Percentiles rank a stretch among this genome's conserved stretches.
Evolutionary conservation across 2,888 invertebrate species (phyloP).

Genomic region (Drosophila affinis): DNA sequence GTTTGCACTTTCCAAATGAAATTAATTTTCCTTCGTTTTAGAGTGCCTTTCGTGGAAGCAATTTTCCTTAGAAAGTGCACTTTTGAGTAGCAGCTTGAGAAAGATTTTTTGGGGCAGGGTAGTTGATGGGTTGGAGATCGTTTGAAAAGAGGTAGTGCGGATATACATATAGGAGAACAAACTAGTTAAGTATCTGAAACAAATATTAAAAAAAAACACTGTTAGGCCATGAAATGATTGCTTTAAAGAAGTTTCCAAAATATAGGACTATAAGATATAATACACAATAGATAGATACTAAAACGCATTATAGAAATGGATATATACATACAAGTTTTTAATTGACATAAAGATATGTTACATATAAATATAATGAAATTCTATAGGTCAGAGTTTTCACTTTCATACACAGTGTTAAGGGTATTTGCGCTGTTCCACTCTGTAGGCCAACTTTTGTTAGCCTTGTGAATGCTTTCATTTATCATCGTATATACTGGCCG

Average conservation of each 20-base stretch:
- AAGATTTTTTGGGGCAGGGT: background rate
- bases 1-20: constrained; percentile 11
- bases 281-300: no score
- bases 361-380: background rate
- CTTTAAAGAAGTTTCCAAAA: no score
- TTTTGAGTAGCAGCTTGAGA: background rate
- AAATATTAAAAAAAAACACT: no score
- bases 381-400: background rate
- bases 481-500: constrained; percentile 43
- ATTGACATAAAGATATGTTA: no score
- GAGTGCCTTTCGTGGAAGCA: constrained; percentile 2
- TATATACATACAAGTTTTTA: no score
- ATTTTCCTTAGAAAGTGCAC: background rate
- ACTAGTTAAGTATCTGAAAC: no score
- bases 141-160: background rate
- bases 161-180: no score
- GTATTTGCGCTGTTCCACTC: constrained; percentile 25
- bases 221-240: no score
- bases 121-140: background rate
- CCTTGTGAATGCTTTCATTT: constrained; percentile 55
- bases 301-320: no score
- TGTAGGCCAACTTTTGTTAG: constrained; percentile 21
- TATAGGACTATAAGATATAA: no score
- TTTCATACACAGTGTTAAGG: background rate
- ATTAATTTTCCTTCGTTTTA: constrained; percentile 10